A percentile compares a stretch with the other conserved stretches of the same genome.
Evolutionary conservation across 2,797 vertebrate genomes (phyloP).

Genomic region (Clamator glandarius): DNA sequence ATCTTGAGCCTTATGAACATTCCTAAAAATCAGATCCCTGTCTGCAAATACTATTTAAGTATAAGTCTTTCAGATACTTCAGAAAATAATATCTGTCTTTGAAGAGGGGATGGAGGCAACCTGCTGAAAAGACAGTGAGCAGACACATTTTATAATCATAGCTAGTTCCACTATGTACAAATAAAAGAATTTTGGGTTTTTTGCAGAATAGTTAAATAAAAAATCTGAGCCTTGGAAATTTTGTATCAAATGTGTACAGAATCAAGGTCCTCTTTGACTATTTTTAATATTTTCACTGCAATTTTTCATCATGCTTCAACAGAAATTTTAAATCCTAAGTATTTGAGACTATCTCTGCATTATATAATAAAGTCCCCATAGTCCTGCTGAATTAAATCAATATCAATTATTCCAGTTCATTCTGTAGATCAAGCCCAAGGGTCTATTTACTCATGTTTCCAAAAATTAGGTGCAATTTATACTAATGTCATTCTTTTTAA

Average conservation of each 20-base stretch:
- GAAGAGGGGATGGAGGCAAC: neutral
- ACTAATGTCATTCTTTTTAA: neutral
- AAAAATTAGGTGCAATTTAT: conserved; percentile 9
- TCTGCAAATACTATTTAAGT: neutral
- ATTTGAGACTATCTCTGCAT: neutral
- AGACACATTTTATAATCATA: neutral
- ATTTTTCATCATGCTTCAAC: neutral
- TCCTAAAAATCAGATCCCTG: neutral
- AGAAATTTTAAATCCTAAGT: neutral
- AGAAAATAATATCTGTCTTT: neutral
- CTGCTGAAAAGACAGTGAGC: neutral
- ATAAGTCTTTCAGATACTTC: neutral
- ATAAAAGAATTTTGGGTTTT: neutral
- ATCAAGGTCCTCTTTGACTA: neutral
- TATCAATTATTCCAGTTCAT: conserved; percentile 23
- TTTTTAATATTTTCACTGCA: neutral
- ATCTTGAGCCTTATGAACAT: neutral
- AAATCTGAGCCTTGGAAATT: neutral
- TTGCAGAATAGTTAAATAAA: neutral
- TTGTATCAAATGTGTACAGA: neutral
- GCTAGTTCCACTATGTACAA: neutral
- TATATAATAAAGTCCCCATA: neutral
- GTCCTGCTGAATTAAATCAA: conserved; percentile 13
- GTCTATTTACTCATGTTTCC: conserved; percentile 35
- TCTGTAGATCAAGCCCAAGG: conserved; percentile 21